Conservation (phyloP, 2,888 invertebrate genomes). For the Hydraecia micacea region DNA sequence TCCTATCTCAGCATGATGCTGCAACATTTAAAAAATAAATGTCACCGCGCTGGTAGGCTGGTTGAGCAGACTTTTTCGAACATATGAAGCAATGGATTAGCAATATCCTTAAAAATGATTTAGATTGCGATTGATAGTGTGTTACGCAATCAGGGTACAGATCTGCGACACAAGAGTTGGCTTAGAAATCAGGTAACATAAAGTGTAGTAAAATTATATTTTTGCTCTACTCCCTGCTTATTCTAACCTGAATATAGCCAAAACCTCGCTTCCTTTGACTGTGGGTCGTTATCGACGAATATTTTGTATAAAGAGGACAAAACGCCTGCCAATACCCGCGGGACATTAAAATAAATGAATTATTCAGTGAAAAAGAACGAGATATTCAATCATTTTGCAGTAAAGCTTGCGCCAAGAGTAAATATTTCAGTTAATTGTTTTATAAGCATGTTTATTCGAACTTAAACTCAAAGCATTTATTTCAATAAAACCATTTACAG, state of each 20-base stretch:
- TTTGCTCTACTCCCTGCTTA: not conserved
- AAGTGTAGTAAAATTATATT: too few species aligned
- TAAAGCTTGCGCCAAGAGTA: not conserved
- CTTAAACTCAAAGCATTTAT: not conserved
- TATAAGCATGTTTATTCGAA: not conserved
- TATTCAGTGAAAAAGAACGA: conserved; percentile 32
- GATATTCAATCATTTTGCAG: conserved; percentile 10
- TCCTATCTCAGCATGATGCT: too few species aligned
- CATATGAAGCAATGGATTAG: too few species aligned
- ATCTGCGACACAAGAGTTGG: not conserved
- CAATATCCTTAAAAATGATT: not conserved
- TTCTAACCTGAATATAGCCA: not conserved
- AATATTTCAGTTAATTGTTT: not conserved
- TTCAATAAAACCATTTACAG: not conserved
- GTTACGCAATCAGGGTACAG: not conserved
- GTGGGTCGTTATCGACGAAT: not conserved
- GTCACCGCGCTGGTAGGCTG: too few species aligned
- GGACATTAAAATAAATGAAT: conserved; percentile 43
- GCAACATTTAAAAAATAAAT: too few species aligned
- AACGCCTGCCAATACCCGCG: conserved; percentile 8
- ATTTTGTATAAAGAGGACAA: conserved; percentile 15
- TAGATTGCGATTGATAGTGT: too few species aligned
- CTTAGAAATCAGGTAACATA: too few species aligned
- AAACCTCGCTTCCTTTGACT: not conserved
- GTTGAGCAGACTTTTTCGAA: not conserved